Evolutionary conservation across 1,140 invertebrate species (phyloP).

Genomic region (Dreissena rostriformis): DNA sequence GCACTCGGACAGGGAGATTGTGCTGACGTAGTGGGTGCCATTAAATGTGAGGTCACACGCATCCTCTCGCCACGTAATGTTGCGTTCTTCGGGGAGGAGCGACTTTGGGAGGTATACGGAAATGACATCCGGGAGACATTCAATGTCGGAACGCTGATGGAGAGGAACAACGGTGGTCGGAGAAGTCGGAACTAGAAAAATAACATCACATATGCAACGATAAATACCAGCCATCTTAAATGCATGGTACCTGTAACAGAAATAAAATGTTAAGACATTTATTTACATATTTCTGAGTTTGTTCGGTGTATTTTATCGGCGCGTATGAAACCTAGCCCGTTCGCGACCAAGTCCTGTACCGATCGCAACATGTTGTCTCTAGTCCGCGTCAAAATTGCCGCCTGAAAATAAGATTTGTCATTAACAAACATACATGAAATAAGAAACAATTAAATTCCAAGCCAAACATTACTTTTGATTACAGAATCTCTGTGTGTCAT

Average conservation of each 20-base stretch:
- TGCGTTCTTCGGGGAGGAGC: slow-evolving; percentile 28
- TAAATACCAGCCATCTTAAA: no score
- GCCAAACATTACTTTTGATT: no score
- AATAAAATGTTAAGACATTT: no score
- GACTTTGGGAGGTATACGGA: slow-evolving; percentile 23
- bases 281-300: no score
- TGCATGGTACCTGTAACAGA: no score
- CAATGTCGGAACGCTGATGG: slow-evolving; percentile 38
- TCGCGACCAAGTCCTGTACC: slow-evolving; percentile 7
- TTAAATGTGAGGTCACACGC: slow-evolving; percentile 29
- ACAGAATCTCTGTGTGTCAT: no score
- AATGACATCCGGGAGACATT: slow-evolving; percentile 31
- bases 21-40: slow-evolving; percentile 50
- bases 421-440: background rate
- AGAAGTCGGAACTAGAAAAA: no score
- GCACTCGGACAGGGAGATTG: slow-evolving; percentile 40
- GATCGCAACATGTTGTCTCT: background rate
- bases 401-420: background rate
- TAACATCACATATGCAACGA: no score
- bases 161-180: slow-evolving; percentile 17
- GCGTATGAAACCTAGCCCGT: background rate
- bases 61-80: slow-evolving; percentile 45
- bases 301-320: background rate
- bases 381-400: background rate
- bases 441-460: background rate